These are phyloP conservation scores for Subanguina moxae DNA, from an alignment of 1,140 invertebrate species.

Conservation along the genomic window DNA sequence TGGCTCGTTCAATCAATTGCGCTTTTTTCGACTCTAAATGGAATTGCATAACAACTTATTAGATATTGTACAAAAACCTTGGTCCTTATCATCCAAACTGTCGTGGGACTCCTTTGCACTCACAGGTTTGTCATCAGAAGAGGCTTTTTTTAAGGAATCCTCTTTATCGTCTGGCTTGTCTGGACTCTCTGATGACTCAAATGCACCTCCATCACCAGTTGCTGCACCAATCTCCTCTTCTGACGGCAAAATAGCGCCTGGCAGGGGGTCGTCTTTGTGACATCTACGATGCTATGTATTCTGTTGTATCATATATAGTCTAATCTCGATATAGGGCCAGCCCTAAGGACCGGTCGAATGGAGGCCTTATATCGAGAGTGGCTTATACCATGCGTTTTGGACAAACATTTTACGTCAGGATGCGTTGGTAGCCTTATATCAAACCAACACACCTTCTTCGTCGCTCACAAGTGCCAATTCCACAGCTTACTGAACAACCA, in stretches of 20 bases:
- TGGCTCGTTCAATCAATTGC: slow-evolving; percentile 29
- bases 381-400: neutral
- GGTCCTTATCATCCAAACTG: neutral
- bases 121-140: neutral
- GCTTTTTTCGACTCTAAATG: slow-evolving; percentile 29
- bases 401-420: no score
- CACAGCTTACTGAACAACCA: slow-evolving; percentile 31
- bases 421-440: neutral
- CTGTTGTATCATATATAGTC: neutral
- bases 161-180: slow-evolving; percentile 10
- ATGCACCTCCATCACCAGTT: neutral
- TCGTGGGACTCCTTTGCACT: neutral
- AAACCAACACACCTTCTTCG: slow-evolving; percentile 10
- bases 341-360: neutral
- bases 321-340: neutral
- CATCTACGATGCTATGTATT: slow-evolving; percentile 12
- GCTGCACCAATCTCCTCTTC: slow-evolving; percentile 31
- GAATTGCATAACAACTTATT: neutral
- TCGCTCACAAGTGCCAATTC: slow-evolving; percentile 26
- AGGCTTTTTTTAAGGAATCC: neutral
- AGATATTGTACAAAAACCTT: slow-evolving; percentile 13
- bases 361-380: neutral
- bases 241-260: slow-evolving; percentile 27
- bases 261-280: slow-evolving; percentile 29
- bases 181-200: neutral